Conservation (phyloP, 2,888 invertebrate species). For the Brenthis ino region DNA sequence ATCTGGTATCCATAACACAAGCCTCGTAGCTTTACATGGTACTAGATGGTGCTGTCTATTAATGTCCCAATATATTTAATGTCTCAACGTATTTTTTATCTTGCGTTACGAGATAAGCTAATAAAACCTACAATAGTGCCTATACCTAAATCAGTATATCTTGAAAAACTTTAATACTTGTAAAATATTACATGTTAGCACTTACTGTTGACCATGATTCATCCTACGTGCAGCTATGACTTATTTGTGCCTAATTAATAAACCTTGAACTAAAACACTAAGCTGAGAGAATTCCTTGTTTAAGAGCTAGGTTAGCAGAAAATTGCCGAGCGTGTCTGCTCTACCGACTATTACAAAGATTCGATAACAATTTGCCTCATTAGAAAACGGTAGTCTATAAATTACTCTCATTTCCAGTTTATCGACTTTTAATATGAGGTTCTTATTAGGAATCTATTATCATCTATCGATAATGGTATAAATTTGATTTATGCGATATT, state of each 20-base stretch:
- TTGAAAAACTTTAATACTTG: not conserved
- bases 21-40: too few species aligned
- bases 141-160: not conserved
- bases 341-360: slow-evolving; percentile 28
- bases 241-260: slow-evolving; percentile 27
- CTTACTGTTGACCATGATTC: slow-evolving; percentile 1
- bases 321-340: slow-evolving; percentile 31
- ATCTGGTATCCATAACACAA: too few species aligned
- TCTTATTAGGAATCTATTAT: not conserved
- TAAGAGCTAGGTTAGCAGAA: slow-evolving; percentile 27
- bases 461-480: too few species aligned
- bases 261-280: slow-evolving; percentile 33
- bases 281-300: slow-evolving; percentile 28
- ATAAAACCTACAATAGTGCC: not conserved
- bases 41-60: too few species aligned
- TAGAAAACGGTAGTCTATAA: slow-evolving; percentile 22
- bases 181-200: not conserved
- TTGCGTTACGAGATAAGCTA: too few species aligned
- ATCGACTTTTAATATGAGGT: slow-evolving; percentile 2
- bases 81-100: too few species aligned
- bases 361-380: slow-evolving; percentile 30
- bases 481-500: not conserved
- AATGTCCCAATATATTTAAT: too few species aligned
- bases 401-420: slow-evolving; percentile 18
- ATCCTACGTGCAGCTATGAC: slow-evolving; percentile 12